Percentiles rank a stretch among this genome's conserved stretches.
Evolutionary conservation across 2,888 invertebrate species (phyloP).

Genomic region (Ctenicera cuprea): DNA sequence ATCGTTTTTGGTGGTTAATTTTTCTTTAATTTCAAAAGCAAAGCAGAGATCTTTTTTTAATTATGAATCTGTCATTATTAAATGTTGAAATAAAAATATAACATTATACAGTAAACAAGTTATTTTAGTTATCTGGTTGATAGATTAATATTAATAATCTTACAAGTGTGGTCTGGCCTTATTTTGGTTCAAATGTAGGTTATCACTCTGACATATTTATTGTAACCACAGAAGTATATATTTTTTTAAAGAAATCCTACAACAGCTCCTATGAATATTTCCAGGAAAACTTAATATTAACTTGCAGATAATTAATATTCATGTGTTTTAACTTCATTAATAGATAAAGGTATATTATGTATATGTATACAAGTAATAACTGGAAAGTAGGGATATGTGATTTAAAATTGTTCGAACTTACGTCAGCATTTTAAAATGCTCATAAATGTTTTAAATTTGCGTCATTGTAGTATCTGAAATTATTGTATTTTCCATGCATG

Average conservation of each 20-base stretch:
- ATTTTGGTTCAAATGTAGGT: slow-evolving; percentile 40
- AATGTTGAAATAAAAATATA: too few relatives aligned
- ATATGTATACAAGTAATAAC: too few relatives aligned
- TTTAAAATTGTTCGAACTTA: background rate
- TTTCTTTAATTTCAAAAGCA: too few relatives aligned
- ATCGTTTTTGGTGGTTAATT: too few relatives aligned
- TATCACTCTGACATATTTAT: slow-evolving; percentile 31
- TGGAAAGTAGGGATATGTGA: too few relatives aligned
- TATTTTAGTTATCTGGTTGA: slow-evolving; percentile 3
- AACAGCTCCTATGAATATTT: too few relatives aligned
- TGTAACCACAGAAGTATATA: slow-evolving; percentile 28
- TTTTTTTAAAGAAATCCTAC: slow-evolving; percentile 4
- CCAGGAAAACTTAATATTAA: too few relatives aligned
- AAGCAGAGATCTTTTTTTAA: too few relatives aligned
- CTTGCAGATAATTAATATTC: too few relatives aligned
- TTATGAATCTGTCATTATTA: too few relatives aligned
- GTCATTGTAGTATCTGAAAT: background rate
- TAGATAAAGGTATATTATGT: background rate
- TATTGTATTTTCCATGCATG: background rate
- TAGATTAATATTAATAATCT: background rate
- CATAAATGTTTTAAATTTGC: too few relatives aligned
- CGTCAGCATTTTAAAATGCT: background rate
- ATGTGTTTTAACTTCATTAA: background rate
- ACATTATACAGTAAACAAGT: background rate
- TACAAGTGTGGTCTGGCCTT: background rate